These are phyloP conservation scores for Nematolebias whitei DNA, from an alignment of 2,113 vertebrate species.

Conservation along the genomic window DNA sequence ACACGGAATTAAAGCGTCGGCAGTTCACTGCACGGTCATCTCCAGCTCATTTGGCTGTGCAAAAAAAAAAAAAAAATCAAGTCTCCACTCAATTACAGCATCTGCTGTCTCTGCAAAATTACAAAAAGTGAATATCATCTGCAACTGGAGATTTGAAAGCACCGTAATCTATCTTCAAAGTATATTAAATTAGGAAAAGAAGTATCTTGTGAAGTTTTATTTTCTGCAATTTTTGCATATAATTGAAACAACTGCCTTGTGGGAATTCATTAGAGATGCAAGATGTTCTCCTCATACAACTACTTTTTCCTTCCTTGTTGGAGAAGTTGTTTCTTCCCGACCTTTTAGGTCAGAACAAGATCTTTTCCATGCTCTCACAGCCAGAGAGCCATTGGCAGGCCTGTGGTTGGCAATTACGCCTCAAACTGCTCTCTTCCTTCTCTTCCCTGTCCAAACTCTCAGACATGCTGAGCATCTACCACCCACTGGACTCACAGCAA, in stretches of 20 bases:
- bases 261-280: conserved; percentile 61
- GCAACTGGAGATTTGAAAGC: conserved; percentile 34
- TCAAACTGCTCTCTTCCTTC: conserved; percentile 46
- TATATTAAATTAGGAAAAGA: conserved; percentile 40
- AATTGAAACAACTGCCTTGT: conserved; percentile 39
- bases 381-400: conserved; percentile 40
- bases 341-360: conserved; percentile 53
- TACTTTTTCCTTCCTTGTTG: conserved; percentile 21
- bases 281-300: conserved; percentile 52
- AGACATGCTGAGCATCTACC: conserved; percentile 45
- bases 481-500: conserved; percentile 51
- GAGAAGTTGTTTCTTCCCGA: conserved; percentile 48
- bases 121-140: conserved; percentile 48
- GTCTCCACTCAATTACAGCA: conserved; percentile 62
- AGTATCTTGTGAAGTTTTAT: conserved; percentile 30
- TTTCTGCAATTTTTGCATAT: conserved; percentile 57
- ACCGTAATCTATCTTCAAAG: conserved; percentile 37
- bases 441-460: conserved; percentile 42
- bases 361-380: conserved; percentile 40
- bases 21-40: conserved; percentile 76
- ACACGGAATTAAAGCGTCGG: conserved; percentile 69
- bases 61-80: conserved; percentile 53
- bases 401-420: conserved; percentile 58
- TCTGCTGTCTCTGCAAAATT: conserved; percentile 59
- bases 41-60: conserved; percentile 64